Evolutionary conservation across 2,888 invertebrate species (phyloP), one percentile per base, ranked within the genome.

Genomic region (Eupithecia tripunctaria): DNA sequence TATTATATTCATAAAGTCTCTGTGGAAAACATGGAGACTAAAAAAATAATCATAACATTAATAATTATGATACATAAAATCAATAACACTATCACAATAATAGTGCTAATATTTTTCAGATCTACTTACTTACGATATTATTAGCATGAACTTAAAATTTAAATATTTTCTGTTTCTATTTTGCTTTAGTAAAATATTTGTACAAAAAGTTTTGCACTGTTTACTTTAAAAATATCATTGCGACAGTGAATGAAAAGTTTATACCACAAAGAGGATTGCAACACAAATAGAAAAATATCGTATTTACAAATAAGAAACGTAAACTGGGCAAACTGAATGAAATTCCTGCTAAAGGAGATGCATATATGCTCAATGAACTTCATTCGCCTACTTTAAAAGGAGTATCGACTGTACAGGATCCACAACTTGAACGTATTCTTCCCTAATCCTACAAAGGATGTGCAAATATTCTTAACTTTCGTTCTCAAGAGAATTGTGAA

Each of bases 221-320:
- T 56, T 56, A 56, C 56, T 56, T 1, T 56, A 25, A 25, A 56
- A 1, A 14, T 25, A 56, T 56, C 56, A n/a, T 60, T 60, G 60
- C 29, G 18, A 60, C 18, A 18, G 18, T 27, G 59, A 59, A 32
- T 56, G 18, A 63, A 32, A 32, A 63, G 62, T 36, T 63, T 63
- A 29, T 12, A 10, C 36, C 32, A 32, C 62, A 63, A 63, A 63
- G 32, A 32, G 21, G 60, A 7, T 32, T n/a, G 62, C 36, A 36
- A 12, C n/a, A 21, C 21, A 51, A 51, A 62, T 62, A 32, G 36
- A 29, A 60, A 62, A 63, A 63, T 36, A 36, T 63, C n/a, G 62
- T 18, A 63, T 63, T n/a, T 63, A 63, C 18, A 12, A 62, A 36
- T 63, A 36, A 32, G 32, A 63, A 36, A 21, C 36, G 18, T 12